Evolutionary conservation across 2,113 vertebrate genomes (phyloP).

Genomic region (Sorex fumeus): DNA sequence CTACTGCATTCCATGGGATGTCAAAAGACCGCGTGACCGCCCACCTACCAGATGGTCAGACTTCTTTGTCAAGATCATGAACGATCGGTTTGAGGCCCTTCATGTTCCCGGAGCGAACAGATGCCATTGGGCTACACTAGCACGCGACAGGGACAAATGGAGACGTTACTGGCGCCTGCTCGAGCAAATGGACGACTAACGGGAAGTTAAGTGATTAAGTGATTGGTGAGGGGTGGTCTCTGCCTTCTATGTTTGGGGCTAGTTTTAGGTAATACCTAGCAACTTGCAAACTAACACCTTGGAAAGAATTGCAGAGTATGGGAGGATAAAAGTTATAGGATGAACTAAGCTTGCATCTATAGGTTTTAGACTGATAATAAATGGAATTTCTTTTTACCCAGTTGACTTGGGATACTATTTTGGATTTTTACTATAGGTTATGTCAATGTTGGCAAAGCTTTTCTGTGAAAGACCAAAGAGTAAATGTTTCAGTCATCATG

Average conservation of each 20-base stretch:
- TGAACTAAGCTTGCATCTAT: not conserved
- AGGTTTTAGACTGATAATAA: constrained; percentile 29
- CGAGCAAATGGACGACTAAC: no score
- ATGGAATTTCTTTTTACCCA: constrained; percentile 36
- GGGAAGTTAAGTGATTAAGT: no score
- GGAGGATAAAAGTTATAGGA: not conserved
- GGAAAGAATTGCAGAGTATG: not conserved
- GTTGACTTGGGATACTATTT: not conserved
- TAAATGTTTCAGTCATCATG: constrained; percentile 19
- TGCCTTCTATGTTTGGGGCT: not conserved
- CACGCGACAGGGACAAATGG: no score
- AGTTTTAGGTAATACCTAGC: not conserved
- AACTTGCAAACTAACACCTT: not conserved
- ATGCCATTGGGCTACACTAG: no score
- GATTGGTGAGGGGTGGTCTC: no score
- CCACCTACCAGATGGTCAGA: no score
- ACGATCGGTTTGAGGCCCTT: no score
- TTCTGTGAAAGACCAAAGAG: not conserved
- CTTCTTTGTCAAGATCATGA: no score
- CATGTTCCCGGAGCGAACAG: no score
- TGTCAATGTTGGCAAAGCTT: not conserved
- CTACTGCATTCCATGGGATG: no score
- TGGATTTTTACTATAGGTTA: not conserved
- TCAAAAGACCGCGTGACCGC: no score
- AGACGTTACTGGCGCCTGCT: no score